Conservation (phyloP, 2,113 vertebrate species). For the Cyanoramphus novaezelandiae region DNA sequence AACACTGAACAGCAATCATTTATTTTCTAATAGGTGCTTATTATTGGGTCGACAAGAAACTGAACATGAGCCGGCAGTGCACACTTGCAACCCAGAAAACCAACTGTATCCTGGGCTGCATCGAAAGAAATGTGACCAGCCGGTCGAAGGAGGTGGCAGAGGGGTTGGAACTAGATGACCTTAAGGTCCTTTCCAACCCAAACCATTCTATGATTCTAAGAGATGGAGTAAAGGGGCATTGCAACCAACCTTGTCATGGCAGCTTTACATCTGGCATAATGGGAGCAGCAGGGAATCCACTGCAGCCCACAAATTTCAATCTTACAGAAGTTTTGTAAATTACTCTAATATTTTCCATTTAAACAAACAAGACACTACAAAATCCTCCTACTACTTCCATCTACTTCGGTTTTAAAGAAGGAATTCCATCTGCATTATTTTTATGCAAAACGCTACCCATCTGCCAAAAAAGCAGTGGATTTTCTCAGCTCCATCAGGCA, state of each 20-base stretch:
- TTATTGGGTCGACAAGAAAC: neutral
- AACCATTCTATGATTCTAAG: neutral
- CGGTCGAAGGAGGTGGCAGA: neutral
- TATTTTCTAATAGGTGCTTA: neutral
- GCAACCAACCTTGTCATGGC: neutral
- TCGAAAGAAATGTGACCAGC: neutral
- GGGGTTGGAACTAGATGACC: neutral
- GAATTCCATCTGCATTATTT: neutral
- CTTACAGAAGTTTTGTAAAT: neutral
- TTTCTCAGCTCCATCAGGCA: neutral
- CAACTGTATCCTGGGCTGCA: neutral
- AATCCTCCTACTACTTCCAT: neutral
- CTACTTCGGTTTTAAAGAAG: neutral
- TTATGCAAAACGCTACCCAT: neutral
- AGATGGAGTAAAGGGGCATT: neutral
- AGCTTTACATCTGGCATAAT: neutral
- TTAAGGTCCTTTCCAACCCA: neutral
- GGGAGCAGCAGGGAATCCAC: neutral
- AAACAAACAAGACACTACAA: neutral
- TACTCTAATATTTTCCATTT: neutral
- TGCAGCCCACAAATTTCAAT: neutral
- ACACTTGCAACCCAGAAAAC: neutral
- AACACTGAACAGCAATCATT: neutral
- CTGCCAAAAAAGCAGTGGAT: neutral
- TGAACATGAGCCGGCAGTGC: neutral